A percentile compares a stretch with the other conserved stretches of the same genome.
These are phyloP conservation scores for Acanthurus lineatus DNA, from an alignment of 2,797 vertebrate genomes.

Conservation along the genomic window DNA sequence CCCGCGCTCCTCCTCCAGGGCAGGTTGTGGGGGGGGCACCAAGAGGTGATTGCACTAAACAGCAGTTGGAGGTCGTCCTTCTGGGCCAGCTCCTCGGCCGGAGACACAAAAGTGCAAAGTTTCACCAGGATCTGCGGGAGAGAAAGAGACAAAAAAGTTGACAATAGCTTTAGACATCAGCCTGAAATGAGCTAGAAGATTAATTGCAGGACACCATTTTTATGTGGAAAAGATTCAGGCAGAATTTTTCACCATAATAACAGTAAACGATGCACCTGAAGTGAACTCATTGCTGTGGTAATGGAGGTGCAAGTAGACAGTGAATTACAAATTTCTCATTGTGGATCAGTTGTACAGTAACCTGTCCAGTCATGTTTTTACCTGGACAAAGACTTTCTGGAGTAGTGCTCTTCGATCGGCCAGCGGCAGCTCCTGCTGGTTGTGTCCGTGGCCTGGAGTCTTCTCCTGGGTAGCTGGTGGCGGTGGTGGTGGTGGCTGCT, in stretches of 20 bases:
- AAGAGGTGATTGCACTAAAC: conserved; percentile 99
- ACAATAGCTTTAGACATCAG: not conserved
- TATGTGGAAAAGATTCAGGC: not conserved
- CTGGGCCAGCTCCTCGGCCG: conserved; percentile 97
- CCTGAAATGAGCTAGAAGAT: not conserved
- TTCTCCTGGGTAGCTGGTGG: conserved; percentile 86
- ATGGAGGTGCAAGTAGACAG: not conserved
- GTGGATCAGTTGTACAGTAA: not conserved
- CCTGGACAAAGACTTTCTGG: conserved; percentile 99
- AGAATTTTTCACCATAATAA: not conserved
- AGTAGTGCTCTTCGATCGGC: conserved; percentile 93
- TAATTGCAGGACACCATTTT: not conserved
- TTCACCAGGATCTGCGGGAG: conserved; percentile 93
- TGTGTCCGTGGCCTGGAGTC: conserved; percentile 65
- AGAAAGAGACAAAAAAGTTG: not conserved
- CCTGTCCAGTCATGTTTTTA: conserved; percentile 52
- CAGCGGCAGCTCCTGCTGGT: conserved; percentile 90
- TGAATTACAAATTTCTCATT: not conserved
- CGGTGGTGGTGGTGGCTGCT: conserved; percentile 85
- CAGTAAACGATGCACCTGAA: not conserved
- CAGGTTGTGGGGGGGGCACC: conserved; percentile 98
- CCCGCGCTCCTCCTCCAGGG: conserved; percentile 98
- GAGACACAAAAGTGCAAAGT: conserved; percentile 96
- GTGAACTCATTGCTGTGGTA: not conserved
- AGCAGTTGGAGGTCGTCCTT: conserved; percentile 99